Conservation (phyloP, 2,888 invertebrate genomes). For the Proisotoma minuta region DNA sequence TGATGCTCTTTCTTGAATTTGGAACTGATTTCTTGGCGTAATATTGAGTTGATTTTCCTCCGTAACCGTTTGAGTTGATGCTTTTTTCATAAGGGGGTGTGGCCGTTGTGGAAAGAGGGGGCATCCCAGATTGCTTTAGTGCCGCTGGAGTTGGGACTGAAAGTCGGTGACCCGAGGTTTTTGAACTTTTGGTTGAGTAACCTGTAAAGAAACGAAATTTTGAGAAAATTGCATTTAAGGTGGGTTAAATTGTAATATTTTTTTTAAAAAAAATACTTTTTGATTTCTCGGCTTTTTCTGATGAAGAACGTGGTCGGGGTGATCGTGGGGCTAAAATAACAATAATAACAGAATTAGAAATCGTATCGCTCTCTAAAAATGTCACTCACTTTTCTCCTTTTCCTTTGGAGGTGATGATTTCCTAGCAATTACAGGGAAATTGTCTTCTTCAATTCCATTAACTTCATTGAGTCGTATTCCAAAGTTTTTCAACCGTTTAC, state of each 20-base stretch:
- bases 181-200: too few relatives aligned
- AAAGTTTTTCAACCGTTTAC: constrained; percentile 61
- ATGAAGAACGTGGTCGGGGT: too few relatives aligned
- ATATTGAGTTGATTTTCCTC: constrained; percentile 2
- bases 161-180: constrained; percentile 29
- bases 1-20: constrained; percentile 9
- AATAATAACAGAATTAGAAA: too few relatives aligned
- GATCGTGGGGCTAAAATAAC: too few relatives aligned
- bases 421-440: background rate
- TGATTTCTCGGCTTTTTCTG: too few relatives aligned
- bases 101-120: constrained; percentile 33
- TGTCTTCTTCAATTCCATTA: constrained; percentile 13
- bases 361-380: too few relatives aligned
- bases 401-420: background rate
- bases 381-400: background rate
- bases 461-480: constrained; percentile 24
- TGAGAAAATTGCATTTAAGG: too few relatives aligned
- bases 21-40: constrained; percentile 1
- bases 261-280: too few relatives aligned
- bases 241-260: too few relatives aligned
- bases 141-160: constrained; percentile 45
- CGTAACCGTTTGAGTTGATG: background rate
- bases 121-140: constrained; percentile 44
- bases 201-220: too few relatives aligned
- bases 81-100: background rate